phyloP scores from a whole-genome alignment of 2,888 invertebrate genomes.

The Panopea generosa region DNA sequence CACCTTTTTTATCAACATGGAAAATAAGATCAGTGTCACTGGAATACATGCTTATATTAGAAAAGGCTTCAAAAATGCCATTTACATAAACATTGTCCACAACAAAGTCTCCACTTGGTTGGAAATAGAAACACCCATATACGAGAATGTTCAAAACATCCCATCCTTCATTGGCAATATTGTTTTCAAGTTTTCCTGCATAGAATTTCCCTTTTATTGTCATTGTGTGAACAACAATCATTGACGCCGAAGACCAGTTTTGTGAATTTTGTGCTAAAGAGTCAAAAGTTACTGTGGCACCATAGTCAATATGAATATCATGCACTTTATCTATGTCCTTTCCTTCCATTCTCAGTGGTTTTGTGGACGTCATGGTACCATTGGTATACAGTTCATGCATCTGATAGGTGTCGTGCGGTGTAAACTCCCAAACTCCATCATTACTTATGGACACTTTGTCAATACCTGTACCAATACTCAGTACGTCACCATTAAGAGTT shows the following conservation, averaged over 20 bases:
- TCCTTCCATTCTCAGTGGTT: conserved; percentile 60
- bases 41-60: conserved; percentile 40
- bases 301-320: conserved; percentile 49
- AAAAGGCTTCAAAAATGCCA: conserved; percentile 55
- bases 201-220: conserved; percentile 58
- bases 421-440: conserved; percentile 63
- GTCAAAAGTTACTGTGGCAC: conserved; percentile 66
- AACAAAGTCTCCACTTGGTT: conserved; percentile 59
- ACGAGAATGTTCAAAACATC: conserved; percentile 58
- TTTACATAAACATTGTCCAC: conserved; percentile 52
- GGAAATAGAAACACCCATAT: conserved; percentile 58
- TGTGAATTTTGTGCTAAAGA: conserved; percentile 43
- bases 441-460: conserved; percentile 55
- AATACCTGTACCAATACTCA: conserved; percentile 50
- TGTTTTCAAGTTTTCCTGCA: conserved; percentile 58
- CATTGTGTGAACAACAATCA: conserved; percentile 53
- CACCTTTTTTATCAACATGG: conserved; percentile 35
- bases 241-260: conserved; percentile 60
- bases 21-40: conserved; percentile 30
- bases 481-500: conserved; percentile 42
- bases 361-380: conserved; percentile 59
- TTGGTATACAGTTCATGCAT: conserved; percentile 56
- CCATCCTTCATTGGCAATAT: conserved; percentile 52
- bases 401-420: conserved; percentile 48
- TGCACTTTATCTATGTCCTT: conserved; percentile 44